phyloP scores from a whole-genome alignment of 2,797 vertebrate species.

The Sphenopsis melanotis region DNA sequence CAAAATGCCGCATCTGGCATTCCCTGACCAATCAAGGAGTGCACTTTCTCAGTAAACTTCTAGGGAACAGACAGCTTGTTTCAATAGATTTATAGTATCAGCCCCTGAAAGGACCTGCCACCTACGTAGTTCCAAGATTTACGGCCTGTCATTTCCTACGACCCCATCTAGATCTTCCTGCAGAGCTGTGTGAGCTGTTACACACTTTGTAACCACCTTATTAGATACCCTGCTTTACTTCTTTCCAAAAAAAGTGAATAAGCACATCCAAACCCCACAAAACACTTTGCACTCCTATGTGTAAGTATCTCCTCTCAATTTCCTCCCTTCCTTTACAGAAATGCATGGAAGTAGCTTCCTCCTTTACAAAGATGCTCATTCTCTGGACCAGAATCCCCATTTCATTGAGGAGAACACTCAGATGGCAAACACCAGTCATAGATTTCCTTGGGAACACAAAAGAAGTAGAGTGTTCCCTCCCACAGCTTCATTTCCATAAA shows the following conservation, averaged over 20 bases:
- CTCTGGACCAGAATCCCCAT: background rate
- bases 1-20: background rate
- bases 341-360: background rate
- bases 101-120: background rate
- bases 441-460: background rate
- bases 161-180: background rate
- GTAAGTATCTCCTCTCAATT: background rate
- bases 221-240: background rate
- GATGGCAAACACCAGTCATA: background rate
- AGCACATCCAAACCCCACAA: background rate
- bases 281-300: background rate
- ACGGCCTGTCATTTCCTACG: background rate
- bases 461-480: background rate
- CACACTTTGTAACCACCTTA: background rate
- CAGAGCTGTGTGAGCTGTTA: background rate
- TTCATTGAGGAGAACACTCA: background rate
- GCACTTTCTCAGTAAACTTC: background rate
- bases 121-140: background rate
- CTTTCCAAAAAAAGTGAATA: background rate
- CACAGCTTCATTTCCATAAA: background rate
- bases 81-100: background rate
- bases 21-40: background rate
- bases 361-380: background rate
- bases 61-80: conserved; percentile 7
- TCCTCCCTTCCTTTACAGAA: background rate